Evolutionary conservation across 1,140 invertebrate genomes (phyloP), one percentile per base, ranked within the genome.

Genomic region (Coboldia fuscipes): DNA sequence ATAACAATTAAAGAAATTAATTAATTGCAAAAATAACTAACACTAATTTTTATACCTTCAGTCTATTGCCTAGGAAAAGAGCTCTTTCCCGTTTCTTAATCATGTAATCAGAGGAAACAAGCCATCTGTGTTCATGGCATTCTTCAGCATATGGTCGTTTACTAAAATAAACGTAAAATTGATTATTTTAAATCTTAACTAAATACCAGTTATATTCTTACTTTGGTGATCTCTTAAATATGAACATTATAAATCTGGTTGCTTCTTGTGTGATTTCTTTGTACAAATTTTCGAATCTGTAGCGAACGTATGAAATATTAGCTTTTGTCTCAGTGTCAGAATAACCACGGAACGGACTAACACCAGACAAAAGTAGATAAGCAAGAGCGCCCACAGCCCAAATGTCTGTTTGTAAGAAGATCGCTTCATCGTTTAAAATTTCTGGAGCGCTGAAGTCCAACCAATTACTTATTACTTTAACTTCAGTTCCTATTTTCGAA

Each of bases 251-350:
- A 61, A 98, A 97, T 37, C 89, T 66, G 0, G 90, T 81, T 4
- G 76, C 81, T 58, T 97, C 93, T 52, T 88, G 85, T 12, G 84
- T 90, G 17, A 93, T 70, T 57, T 94, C 88, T 45, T 90, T 86
- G 51, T 80, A 93, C 0, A 98, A 66, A 58, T 90, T 72, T 47
- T 96, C 89, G 47, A 92, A 94, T 48, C 89, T 68, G 54, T 88
- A 98, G 36, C 92, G 66, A 5, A 94, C 88, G 61, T 78, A 92
- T 20, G 73, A 70, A 37, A 97, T 86, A 54, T 97, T 96, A 47
- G 85, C 74, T 38, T 73, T 70, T 1, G 86, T 93, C 51, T 94
- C 86, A 17, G 75, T 66, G 31, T 79, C 72, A 41, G 74, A 75
- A 16, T 65, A 63, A 4, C 85, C 89, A 31, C 67, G 62, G 71